Conservation (phyloP, 2,888 invertebrate species). For the Aquatica leii region DNA sequence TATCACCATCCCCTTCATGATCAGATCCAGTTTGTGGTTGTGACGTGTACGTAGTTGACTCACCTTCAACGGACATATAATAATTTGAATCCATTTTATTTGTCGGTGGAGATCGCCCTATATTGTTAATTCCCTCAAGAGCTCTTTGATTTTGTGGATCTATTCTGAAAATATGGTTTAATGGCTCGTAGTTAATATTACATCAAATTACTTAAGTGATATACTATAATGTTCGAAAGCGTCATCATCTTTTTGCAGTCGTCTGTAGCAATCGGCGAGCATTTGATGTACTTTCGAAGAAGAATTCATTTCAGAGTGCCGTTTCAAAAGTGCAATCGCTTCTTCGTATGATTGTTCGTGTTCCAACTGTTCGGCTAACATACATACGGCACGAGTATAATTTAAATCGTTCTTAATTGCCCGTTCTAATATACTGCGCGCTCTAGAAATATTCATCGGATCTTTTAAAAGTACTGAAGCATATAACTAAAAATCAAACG, state of each 20-base stretch:
- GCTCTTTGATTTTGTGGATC: constrained; percentile 72
- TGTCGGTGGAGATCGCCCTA: constrained; percentile 60
- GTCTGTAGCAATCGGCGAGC: constrained; percentile 70
- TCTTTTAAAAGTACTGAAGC: constrained; percentile 78
- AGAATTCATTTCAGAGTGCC: constrained; percentile 69
- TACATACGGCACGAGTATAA: constrained; percentile 76
- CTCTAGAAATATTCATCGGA: constrained; percentile 66
- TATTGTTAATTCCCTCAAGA: constrained; percentile 69
- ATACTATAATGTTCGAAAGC: constrained; percentile 74
- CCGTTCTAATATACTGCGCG: constrained; percentile 75
- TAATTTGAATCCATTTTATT: constrained; percentile 64
- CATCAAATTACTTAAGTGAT: constrained; percentile 65
- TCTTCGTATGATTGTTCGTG: constrained; percentile 71
- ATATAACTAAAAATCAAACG: constrained; percentile 68
- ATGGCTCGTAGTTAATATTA: neutral
- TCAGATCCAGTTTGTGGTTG: constrained; percentile 61
- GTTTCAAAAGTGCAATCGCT: constrained; percentile 73
- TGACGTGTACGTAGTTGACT: constrained; percentile 61
- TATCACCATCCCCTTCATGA: constrained; percentile 55
- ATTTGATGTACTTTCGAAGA: constrained; percentile 72
- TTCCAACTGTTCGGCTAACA: constrained; percentile 75
- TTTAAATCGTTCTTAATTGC: constrained; percentile 75
- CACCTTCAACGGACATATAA: constrained; percentile 64
- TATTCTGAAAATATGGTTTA: constrained; percentile 58
- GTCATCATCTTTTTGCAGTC: constrained; percentile 71